Conservation (phyloP, 2,113 vertebrate genomes). For the Pituophis catenifer region DNA sequence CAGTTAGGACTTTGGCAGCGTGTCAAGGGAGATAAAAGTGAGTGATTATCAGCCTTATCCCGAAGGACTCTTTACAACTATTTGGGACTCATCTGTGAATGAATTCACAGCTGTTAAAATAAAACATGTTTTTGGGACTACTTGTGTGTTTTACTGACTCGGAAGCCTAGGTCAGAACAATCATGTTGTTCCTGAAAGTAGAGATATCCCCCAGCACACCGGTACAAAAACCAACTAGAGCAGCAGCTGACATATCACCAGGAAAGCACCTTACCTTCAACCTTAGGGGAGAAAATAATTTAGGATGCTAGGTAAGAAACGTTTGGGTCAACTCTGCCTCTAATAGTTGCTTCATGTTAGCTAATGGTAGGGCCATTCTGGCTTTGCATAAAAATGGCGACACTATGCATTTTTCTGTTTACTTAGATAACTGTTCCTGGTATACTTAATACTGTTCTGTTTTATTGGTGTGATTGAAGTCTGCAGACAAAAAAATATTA, state of each 20-base stretch:
- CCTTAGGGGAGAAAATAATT: background rate
- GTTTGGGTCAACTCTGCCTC: background rate
- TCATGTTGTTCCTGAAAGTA: background rate
- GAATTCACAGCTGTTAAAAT: too few relatives aligned
- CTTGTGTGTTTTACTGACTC: too few relatives aligned
- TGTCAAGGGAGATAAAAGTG: too few relatives aligned
- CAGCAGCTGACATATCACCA: background rate
- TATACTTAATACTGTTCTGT: background rate
- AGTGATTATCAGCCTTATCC: too few relatives aligned
- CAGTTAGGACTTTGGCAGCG: too few relatives aligned
- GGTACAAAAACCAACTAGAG: background rate
- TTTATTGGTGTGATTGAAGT: background rate
- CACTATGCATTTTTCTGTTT: background rate
- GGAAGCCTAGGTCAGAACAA: too few relatives aligned
- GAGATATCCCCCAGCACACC: background rate
- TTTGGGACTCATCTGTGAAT: too few relatives aligned
- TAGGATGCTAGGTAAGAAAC: background rate
- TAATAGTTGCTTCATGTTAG: background rate
- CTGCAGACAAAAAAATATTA: background rate
- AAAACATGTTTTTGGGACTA: too few relatives aligned
- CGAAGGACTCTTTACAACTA: too few relatives aligned
- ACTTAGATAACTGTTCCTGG: background rate
- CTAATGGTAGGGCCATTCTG: background rate
- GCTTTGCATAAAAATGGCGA: background rate
- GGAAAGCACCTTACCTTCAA: background rate